Percentiles rank a stretch among this genome's conserved stretches.
These are phyloP conservation scores for Drosophila erecta DNA, from an alignment of 1,140 invertebrate species.

Conservation along the genomic window DNA sequence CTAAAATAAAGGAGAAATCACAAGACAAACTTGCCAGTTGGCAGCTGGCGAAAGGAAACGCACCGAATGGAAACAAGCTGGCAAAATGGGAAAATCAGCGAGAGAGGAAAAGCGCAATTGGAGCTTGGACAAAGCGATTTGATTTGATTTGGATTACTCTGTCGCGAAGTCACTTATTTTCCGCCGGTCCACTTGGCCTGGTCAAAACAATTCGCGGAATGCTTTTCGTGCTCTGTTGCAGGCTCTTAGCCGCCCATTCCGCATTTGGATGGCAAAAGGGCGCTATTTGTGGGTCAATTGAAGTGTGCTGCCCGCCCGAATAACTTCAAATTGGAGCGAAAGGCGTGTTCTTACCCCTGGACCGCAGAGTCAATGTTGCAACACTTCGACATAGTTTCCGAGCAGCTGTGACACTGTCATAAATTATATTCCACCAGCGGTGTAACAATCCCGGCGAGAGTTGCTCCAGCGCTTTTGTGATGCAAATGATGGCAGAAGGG, in stretches of 20 bases:
- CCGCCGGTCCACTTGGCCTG: slow-evolving; percentile 32
- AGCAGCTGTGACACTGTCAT: slow-evolving; percentile 57
- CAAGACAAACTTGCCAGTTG: slow-evolving; percentile 52
- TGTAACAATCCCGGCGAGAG: slow-evolving; percentile 36
- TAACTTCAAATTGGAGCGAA: slow-evolving; percentile 36
- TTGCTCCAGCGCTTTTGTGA: slow-evolving; percentile 50
- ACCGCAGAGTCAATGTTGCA: slow-evolving; percentile 19
- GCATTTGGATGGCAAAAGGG: slow-evolving; percentile 15
- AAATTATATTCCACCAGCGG: slow-evolving; percentile 51
- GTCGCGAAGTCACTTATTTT: slow-evolving; percentile 47
- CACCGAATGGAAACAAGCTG: slow-evolving; percentile 21
- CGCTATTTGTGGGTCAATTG: slow-evolving; percentile 39
- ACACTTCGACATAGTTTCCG: slow-evolving; percentile 25
- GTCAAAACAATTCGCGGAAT: slow-evolving; percentile 57
- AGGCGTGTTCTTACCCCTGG: slow-evolving; percentile 12
- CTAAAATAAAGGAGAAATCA: slow-evolving; percentile 36
- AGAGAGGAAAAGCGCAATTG: slow-evolving; percentile 55
- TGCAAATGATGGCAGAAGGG: slow-evolving; percentile 58
- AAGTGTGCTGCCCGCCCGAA: slow-evolving; percentile 12
- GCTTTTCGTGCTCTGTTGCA: slow-evolving; percentile 45
- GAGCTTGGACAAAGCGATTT: slow-evolving; percentile 72
- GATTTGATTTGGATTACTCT: slow-evolving; percentile 72
- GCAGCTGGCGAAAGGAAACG: slow-evolving; percentile 44
- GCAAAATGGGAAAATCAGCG: slow-evolving; percentile 30
- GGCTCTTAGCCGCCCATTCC: slow-evolving; percentile 19